A percentile compares a stretch with the other conserved stretches of the same genome.
phyloP scores from a whole-genome alignment of 2,797 vertebrate genomes.

The Thripadectes ignobilis region DNA sequence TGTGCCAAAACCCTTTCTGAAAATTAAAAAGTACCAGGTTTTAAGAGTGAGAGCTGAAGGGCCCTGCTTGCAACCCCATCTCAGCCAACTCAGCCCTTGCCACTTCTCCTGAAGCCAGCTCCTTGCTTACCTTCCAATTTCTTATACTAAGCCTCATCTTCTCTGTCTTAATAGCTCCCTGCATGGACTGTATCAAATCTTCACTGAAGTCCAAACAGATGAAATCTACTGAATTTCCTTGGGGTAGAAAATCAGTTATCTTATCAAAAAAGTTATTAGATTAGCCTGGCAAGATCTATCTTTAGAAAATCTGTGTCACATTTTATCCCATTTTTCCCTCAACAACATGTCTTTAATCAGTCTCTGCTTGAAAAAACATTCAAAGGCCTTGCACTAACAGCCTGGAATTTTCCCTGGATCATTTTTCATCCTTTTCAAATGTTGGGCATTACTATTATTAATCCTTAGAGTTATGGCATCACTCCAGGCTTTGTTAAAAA shows the following conservation, averaged over 20 bases:
- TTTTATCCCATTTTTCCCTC: slow-evolving; percentile 53
- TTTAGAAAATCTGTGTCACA: slow-evolving; percentile 65
- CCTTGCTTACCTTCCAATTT: background rate
- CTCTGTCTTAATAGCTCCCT: background rate
- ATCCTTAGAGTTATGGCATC: background rate
- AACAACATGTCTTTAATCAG: slow-evolving; percentile 56
- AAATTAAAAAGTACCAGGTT: slow-evolving; percentile 30
- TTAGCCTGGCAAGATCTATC: slow-evolving; percentile 60
- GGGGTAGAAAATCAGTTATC: slow-evolving; percentile 47
- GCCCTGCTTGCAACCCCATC: background rate
- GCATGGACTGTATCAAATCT: background rate
- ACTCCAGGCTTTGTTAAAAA: background rate
- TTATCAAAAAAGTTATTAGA: slow-evolving; percentile 54
- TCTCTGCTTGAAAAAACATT: slow-evolving; percentile 46
- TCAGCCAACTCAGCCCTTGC: background rate
- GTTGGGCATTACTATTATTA: slow-evolving; percentile 13
- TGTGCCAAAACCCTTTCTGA: slow-evolving; percentile 39
- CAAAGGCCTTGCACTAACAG: slow-evolving; percentile 1
- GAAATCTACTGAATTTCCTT: slow-evolving; percentile 32
- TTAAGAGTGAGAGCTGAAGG: background rate
- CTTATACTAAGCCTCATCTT: background rate
- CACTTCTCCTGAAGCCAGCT: background rate
- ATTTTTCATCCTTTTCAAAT: slow-evolving; percentile 33
- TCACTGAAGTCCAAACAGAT: slow-evolving; percentile 20
- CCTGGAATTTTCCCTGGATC: slow-evolving; percentile 49